A percentile compares a stretch with the other conserved stretches of the same genome.
phyloP scores from a whole-genome alignment of 2,113 vertebrate species.

The Dicerorhinus sumatrensis region DNA sequence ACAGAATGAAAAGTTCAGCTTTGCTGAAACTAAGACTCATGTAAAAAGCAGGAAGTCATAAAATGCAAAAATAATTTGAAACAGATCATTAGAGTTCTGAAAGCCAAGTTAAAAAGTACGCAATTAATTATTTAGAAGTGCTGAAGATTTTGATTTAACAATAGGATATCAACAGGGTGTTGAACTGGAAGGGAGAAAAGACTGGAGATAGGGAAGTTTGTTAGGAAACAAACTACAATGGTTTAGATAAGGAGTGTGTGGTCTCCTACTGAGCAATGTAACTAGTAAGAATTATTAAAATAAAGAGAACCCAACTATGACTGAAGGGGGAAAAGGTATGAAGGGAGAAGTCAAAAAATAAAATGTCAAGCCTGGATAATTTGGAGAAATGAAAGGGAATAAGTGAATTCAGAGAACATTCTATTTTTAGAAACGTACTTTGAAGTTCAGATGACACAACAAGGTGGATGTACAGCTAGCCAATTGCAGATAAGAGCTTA shows the following conservation, averaged over 20 bases:
- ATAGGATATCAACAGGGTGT: not conserved
- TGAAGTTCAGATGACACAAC: conserved; percentile 13
- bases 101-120: not conserved
- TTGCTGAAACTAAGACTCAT: conserved; percentile 26
- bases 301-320: not conserved
- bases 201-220: not conserved
- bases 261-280: not conserved
- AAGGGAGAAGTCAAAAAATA: not conserved
- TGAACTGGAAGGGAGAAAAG: not conserved
- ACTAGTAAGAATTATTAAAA: not conserved
- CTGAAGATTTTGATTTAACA: conserved; percentile 2
- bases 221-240: not conserved
- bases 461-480: not conserved
- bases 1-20: not conserved
- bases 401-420: conserved; percentile 11
- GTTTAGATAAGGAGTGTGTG: not conserved
- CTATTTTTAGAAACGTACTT: conserved; percentile 45
- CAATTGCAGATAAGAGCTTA: not conserved
- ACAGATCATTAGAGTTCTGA: not conserved
- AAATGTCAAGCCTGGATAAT: conserved; percentile 3
- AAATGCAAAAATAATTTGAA: conserved; percentile 6
- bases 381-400: not conserved
- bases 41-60: conserved; percentile 8
- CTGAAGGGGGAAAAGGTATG: not conserved
- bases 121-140: not conserved